phyloP scores from a whole-genome alignment of 2,113 vertebrate species.

The Plestiodon gilberti region DNA sequence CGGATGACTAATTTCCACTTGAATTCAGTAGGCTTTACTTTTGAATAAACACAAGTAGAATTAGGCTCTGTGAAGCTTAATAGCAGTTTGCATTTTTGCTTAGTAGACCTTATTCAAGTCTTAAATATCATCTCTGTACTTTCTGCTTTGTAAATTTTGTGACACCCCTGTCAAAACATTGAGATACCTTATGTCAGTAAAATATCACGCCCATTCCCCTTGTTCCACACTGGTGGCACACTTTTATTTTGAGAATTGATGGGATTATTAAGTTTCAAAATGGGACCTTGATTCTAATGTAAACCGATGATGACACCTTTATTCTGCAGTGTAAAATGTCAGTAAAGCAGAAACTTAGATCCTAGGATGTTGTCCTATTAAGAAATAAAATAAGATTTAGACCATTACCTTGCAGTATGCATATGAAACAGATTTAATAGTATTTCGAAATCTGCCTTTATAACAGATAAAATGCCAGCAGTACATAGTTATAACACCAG shows the following conservation, averaged over 20 bases:
- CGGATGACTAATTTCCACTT: not conserved
- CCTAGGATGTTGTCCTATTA: constrained; percentile 54
- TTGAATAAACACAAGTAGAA: not conserved
- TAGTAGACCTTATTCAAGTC: constrained; percentile 53
- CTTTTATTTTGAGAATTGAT: constrained; percentile 62
- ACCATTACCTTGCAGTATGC: constrained; percentile 35
- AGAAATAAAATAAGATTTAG: constrained; percentile 47
- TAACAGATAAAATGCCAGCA: constrained; percentile 1
- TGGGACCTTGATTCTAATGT: constrained; percentile 54
- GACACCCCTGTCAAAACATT: constrained; percentile 55
- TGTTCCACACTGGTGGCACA: constrained; percentile 40
- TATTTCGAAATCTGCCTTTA: constrained; percentile 33
- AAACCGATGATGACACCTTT: constrained; percentile 63
- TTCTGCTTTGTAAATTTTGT: constrained; percentile 64
- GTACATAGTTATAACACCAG: constrained; percentile 9
- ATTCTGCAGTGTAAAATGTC: constrained; percentile 29
- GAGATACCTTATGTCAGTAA: constrained; percentile 48
- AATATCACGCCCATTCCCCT: constrained; percentile 59
- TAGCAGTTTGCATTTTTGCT: not conserved
- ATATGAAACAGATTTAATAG: constrained; percentile 50
- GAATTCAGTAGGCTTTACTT: not conserved
- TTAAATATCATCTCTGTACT: constrained; percentile 52
- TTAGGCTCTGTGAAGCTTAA: not conserved
- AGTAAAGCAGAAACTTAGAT: constrained; percentile 53
- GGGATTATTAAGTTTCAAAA: constrained; percentile 38